Evolutionary conservation across 1,140 invertebrate genomes (phyloP).

Genomic region (Batillaria attramentaria): DNA sequence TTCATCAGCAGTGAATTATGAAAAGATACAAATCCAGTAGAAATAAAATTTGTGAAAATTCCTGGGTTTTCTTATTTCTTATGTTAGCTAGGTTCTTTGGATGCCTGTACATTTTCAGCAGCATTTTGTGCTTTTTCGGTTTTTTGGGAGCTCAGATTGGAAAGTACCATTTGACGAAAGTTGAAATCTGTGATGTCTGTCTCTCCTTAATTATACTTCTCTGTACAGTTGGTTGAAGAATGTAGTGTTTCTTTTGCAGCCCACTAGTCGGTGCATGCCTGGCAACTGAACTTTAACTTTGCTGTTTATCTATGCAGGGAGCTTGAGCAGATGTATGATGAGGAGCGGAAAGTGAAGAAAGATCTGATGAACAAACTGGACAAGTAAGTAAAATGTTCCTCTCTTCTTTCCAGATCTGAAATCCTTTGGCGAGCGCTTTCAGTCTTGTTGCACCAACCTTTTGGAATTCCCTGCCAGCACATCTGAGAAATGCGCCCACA

Average conservation of each 20-base stretch:
- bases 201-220: neutral
- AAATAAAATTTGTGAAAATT: too few relatives aligned
- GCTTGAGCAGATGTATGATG: conserved; percentile 66
- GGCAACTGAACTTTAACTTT: neutral
- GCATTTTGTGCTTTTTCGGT: neutral
- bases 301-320: conserved; percentile 48
- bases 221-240: neutral
- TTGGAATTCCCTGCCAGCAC: too few relatives aligned
- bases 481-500: too few relatives aligned
- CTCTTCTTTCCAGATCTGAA: too few relatives aligned
- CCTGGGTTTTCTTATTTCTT: too few relatives aligned
- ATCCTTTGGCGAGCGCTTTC: too few relatives aligned
- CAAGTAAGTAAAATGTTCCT: conserved; percentile 55
- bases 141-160: neutral
- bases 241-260: neutral
- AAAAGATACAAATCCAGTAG: too few relatives aligned
- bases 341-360: conserved; percentile 59
- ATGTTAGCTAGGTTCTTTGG: too few relatives aligned
- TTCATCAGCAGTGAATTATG: too few relatives aligned
- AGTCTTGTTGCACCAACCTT: too few relatives aligned
- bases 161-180: neutral
- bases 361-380: conserved; percentile 56
- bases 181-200: neutral
- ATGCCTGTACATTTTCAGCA: too few relatives aligned
- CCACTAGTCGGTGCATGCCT: neutral